Evolutionary conservation across 2,113 vertebrate species (phyloP).

Genomic region (Stomatorhinus ivindoensis): DNA sequence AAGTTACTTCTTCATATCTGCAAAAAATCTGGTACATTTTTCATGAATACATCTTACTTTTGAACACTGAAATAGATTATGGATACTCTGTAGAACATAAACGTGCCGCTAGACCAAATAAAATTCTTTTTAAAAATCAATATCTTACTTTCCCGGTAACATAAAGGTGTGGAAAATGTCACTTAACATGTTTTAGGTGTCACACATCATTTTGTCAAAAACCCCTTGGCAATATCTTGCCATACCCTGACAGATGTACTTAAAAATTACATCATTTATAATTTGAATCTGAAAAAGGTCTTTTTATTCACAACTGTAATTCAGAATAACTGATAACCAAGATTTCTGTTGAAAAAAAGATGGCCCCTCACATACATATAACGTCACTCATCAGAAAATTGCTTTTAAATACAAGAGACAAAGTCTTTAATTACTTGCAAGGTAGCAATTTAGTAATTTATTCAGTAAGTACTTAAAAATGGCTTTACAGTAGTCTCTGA

Average conservation of each 20-base stretch:
- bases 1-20: background rate
- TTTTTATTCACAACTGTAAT: background rate
- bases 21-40: background rate
- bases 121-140: too few species aligned
- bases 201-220: too few species aligned
- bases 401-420: background rate
- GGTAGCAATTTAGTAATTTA: background rate
- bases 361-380: background rate
- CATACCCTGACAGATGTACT: too few species aligned
- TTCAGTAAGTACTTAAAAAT: background rate
- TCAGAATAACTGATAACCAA: background rate
- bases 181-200: too few species aligned
- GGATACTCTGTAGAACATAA: background rate
- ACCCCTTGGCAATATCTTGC: too few species aligned
- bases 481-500: background rate
- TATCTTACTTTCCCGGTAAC: too few species aligned
- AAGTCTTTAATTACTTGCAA: background rate
- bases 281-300: background rate
- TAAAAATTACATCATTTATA: too few species aligned
- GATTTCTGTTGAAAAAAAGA: background rate
- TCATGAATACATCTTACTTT: background rate
- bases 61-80: background rate
- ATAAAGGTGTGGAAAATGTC: too few species aligned
- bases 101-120: background rate
- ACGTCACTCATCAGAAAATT: background rate